Evolutionary conservation across 2,797 vertebrate genomes (phyloP).

Genomic region (Sphenopsis melanotis): DNA sequence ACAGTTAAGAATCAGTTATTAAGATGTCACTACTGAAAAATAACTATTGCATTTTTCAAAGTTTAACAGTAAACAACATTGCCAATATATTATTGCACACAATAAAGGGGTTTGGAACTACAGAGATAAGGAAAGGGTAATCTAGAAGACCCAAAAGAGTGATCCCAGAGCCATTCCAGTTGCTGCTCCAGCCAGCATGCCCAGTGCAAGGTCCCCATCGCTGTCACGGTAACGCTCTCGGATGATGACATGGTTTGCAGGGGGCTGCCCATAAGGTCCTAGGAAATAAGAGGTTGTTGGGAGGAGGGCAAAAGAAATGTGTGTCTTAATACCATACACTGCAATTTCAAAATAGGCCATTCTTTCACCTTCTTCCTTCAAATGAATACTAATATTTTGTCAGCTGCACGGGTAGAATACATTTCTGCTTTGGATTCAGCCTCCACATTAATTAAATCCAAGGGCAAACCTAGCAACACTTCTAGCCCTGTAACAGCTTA

Average conservation of each 20-base stretch:
- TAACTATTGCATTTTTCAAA: slow-evolving; percentile 61
- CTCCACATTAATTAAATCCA: not conserved
- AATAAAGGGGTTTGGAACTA: slow-evolving; percentile 56
- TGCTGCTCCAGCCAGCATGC: slow-evolving; percentile 92
- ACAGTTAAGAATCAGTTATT: slow-evolving; percentile 45
- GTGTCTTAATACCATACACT: not conserved
- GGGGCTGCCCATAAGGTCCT: slow-evolving; percentile 83
- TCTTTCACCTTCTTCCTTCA: not conserved
- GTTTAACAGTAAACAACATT: slow-evolving; percentile 66
- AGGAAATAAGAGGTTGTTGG: not conserved
- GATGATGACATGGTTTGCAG: slow-evolving; percentile 86
- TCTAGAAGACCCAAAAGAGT: slow-evolving; percentile 92
- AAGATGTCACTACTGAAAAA: slow-evolving; percentile 60
- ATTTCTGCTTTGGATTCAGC: not conserved
- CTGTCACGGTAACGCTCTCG: slow-evolving; percentile 85
- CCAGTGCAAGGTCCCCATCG: slow-evolving; percentile 86
- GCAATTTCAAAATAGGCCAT: not conserved
- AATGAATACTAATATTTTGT: not conserved
- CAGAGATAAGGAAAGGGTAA: not conserved
- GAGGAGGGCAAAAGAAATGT: not conserved
- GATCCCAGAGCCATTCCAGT: slow-evolving; percentile 94
- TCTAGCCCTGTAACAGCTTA: not conserved
- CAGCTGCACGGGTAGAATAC: not conserved
- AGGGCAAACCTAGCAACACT: not conserved
- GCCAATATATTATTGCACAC: slow-evolving; percentile 68